Base-by-base conservation (phyloP, 2,888 invertebrate species). In the Morinoia aosen region DNA sequence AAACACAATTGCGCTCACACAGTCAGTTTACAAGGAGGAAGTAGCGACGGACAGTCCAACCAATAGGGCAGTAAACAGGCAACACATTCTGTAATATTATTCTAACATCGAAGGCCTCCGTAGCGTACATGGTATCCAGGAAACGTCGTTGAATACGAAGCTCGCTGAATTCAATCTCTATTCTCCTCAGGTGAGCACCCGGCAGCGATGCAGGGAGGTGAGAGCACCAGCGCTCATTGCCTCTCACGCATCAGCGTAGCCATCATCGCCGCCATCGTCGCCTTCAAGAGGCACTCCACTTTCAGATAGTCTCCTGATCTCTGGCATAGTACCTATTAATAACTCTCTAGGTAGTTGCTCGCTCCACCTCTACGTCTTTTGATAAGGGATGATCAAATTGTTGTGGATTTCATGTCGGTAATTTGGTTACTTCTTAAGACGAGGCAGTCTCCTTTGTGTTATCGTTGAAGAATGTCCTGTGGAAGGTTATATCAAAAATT, bases 121-220 rank as follows among this genome's bases (percentile, higher is more conserved):
- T 5, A 48, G 2, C 48, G 48, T 48, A 48, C 5, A 48, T 5
- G 48, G 48, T 48, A 48, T 48, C 48, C 48, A 48, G 48, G 48
- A 5, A 48, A 48, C 16, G 8, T 76, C 33, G 76, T 76, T 2
- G 76, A 10, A 76, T 16, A 76, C 25, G 25, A 76, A 76, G 33
- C 33, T 76, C 33, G 33, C 76, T 76, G 25, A 76, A 19, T 25
- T 76, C 12, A 16, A 76, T 61, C 14, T 19, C 61, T 61, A 19
- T 16, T 61, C 8, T 61, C 5, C 61, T 33, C 95, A 96, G 96
- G 96, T 56, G 96, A 96, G 91, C 96, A 96, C 33, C 95, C 96
- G 40, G 96, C 95, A 25, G 96, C 96, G 40, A 95, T 96, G 95
- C 96, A 96, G 91, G 96, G 96, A 48, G 96, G 96, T 1, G 96